A percentile compares a stretch with the other conserved stretches of the same genome.
These are phyloP conservation scores for Macrocentrus cingulum DNA, from an alignment of 1,140 invertebrate species.

Conservation along the genomic window DNA sequence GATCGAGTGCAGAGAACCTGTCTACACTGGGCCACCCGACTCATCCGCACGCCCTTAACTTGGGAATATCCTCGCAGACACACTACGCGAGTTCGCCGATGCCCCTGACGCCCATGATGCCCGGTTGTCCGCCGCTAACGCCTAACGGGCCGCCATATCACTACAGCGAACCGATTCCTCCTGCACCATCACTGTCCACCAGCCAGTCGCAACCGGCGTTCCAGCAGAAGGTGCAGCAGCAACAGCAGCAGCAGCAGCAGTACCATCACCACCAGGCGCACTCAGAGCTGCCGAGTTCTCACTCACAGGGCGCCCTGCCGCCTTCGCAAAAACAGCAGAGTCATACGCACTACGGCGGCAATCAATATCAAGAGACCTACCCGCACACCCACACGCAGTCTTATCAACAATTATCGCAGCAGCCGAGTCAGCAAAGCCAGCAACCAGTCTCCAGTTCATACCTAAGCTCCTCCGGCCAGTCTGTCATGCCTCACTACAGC, in stretches of 20 bases:
- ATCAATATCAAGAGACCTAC: slow-evolving; percentile 57
- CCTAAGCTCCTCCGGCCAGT: slow-evolving; percentile 49
- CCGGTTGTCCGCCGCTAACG: slow-evolving; percentile 52
- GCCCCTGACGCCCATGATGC: slow-evolving; percentile 56
- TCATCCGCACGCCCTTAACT: slow-evolving; percentile 52
- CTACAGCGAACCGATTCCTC: slow-evolving; percentile 55
- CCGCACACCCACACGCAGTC: slow-evolving; percentile 53
- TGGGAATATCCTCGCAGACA: slow-evolving; percentile 51
- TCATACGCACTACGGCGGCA: slow-evolving; percentile 53
- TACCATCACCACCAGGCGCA: slow-evolving; percentile 38
- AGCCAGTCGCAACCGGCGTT: slow-evolving; percentile 61
- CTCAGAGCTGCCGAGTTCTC: slow-evolving; percentile 41
- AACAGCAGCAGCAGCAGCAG: slow-evolving; percentile 49
- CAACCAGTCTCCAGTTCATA: slow-evolving; percentile 50
- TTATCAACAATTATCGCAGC: slow-evolving; percentile 51
- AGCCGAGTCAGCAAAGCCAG: slow-evolving; percentile 38
- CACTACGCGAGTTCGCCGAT: slow-evolving; percentile 55
- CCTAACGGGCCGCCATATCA: slow-evolving; percentile 57
- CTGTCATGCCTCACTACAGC: slow-evolving; percentile 49
- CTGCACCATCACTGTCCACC: slow-evolving; percentile 57
- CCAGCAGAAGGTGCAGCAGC: slow-evolving; percentile 51
- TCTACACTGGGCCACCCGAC: slow-evolving; percentile 49
- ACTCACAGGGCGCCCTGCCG: slow-evolving; percentile 42
- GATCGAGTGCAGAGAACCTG: slow-evolving; percentile 55
- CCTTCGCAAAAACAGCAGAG: slow-evolving; percentile 43